phyloP scores from a whole-genome alignment of 2,113 vertebrate genomes.

The Tenebrosternarchus preto region DNA sequence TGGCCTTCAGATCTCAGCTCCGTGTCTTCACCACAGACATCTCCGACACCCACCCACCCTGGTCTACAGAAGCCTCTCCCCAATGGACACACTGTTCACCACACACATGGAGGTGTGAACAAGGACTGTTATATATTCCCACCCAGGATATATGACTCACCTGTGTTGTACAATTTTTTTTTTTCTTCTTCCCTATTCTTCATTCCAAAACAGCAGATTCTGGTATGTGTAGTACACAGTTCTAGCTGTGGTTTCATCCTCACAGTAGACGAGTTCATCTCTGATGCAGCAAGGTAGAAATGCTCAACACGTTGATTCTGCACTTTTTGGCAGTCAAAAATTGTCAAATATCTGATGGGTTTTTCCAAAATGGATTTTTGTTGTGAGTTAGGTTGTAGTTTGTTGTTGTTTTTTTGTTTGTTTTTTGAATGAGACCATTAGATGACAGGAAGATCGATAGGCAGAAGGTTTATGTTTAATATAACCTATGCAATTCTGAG shows the following conservation, averaged over 20 bases:
- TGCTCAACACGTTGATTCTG: slow-evolving; percentile 1
- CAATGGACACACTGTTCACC: slow-evolving; percentile 54
- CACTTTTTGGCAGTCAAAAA: slow-evolving; percentile 17
- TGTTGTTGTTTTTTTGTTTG: slow-evolving; percentile 18
- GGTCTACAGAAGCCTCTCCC: slow-evolving; percentile 73
- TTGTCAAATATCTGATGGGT: slow-evolving; percentile 19
- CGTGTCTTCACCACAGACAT: slow-evolving; percentile 34
- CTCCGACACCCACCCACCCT: slow-evolving; percentile 62
- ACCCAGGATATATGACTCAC: slow-evolving; percentile 66
- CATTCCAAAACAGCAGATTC: slow-evolving; percentile 64
- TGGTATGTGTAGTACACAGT: slow-evolving; percentile 86
- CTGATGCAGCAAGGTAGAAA: slow-evolving; percentile 51
- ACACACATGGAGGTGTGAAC: slow-evolving; percentile 57
- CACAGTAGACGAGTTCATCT: slow-evolving; percentile 68
- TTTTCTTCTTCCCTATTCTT: slow-evolving; percentile 62
- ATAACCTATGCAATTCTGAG: slow-evolving; percentile 48
- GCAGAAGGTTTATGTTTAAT: slow-evolving; percentile 20
- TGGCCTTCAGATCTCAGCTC: slow-evolving; percentile 79
- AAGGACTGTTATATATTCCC: slow-evolving; percentile 60
- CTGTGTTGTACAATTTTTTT: slow-evolving; percentile 75
- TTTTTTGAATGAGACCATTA: slow-evolving; percentile 11
- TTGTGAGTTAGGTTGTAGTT: slow-evolving; percentile 65
- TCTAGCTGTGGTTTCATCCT: slow-evolving; percentile 78
- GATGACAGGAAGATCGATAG: not conserved
- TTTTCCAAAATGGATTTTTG: not conserved